These are phyloP conservation scores for Oasisia sp. DNA, from an alignment of 2,888 invertebrate species.

Conservation along the genomic window DNA sequence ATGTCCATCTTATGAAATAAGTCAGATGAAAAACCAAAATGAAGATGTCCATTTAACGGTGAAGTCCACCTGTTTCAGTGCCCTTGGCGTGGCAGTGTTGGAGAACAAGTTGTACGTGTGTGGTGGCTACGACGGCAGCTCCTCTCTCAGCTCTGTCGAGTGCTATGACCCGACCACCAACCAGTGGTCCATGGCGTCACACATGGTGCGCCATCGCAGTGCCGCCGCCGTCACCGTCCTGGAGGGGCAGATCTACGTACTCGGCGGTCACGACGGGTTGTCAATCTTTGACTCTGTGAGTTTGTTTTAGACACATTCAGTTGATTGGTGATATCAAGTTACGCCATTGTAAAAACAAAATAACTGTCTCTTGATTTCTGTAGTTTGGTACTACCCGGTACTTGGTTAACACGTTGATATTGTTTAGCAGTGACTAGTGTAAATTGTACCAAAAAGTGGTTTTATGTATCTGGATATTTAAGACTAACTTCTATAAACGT, in stretches of 20 bases:
- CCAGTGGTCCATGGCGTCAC: conserved; percentile 77
- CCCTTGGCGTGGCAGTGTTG: conserved; percentile 62
- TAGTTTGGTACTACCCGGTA: not conserved
- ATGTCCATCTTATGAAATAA: too few species aligned
- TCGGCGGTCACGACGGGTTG: conserved; percentile 89
- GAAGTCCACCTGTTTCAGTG: conserved; percentile 47
- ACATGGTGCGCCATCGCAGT: conserved; percentile 79
- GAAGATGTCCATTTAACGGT: not conserved
- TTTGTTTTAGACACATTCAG: not conserved
- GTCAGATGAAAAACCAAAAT: not conserved
- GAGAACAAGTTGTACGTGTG: conserved; percentile 62
- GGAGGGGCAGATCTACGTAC: conserved; percentile 80
- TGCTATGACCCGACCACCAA: conserved; percentile 57
- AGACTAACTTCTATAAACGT: not conserved
- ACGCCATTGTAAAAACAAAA: not conserved
- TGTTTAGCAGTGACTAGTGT: not conserved
- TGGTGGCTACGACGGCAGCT: conserved; percentile 65
- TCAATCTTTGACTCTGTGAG: conserved; percentile 85
- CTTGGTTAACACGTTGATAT: not conserved
- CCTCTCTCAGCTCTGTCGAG: conserved; percentile 63
- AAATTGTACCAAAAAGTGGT: not conserved
- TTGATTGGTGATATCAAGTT: too few species aligned
- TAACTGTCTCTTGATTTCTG: not conserved
- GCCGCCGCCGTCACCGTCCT: conserved; percentile 79
- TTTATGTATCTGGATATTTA: not conserved